phyloP scores from a whole-genome alignment of 2,797 vertebrate species.

The Gadopsis marmoratus region DNA sequence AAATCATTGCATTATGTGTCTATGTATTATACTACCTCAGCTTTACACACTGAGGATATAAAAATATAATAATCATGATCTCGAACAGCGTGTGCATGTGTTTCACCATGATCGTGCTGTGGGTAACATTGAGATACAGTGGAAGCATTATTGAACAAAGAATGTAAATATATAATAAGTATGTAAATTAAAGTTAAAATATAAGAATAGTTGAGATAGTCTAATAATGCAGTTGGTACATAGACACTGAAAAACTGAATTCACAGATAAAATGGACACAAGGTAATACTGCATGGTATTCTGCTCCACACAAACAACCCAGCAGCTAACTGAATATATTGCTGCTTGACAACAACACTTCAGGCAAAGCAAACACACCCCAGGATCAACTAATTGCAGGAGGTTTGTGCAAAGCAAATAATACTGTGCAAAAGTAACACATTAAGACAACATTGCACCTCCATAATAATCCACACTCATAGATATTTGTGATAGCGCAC shows the following conservation, averaged over 20 bases:
- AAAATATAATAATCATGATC: not conserved
- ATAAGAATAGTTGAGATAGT: not conserved
- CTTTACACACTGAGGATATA: not conserved
- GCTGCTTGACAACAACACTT: not conserved
- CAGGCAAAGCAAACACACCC: not conserved
- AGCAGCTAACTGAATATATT: not conserved
- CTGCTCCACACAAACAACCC: not conserved
- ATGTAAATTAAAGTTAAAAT: not conserved
- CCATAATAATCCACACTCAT: not conserved
- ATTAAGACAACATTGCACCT: not conserved
- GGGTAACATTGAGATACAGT: not conserved
- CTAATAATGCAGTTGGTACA: not conserved
- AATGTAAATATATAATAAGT: not conserved
- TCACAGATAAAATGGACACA: not conserved
- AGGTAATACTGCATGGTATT: not conserved
- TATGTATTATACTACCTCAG: not conserved
- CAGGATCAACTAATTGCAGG: not conserved
- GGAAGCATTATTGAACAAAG: not conserved
- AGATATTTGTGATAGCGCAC: not conserved
- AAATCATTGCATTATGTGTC: not conserved
- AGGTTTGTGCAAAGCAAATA: slow-evolving; percentile 2
- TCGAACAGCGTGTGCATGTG: not conserved
- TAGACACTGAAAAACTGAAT: not conserved
- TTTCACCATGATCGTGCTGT: not conserved
- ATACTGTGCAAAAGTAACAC: not conserved